Conservation (phyloP, 2,888 invertebrate genomes). For the Eupithecia subumbrata region DNA sequence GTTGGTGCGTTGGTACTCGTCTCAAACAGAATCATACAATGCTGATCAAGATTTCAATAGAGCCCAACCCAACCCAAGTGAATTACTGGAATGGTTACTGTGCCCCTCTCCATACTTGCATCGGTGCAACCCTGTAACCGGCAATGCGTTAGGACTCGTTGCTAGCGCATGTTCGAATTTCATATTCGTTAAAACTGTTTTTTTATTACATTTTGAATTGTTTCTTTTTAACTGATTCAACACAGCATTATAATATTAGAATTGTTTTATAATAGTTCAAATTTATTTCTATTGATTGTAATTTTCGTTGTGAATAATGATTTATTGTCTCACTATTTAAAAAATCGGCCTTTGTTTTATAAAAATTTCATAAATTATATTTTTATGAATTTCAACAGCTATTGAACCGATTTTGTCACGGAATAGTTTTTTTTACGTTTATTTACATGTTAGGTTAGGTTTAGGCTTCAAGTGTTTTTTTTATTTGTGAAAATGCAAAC, state of each 20-base stretch:
- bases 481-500: conserved; percentile 58
- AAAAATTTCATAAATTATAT: neutral
- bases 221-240: neutral
- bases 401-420: too few species aligned
- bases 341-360: neutral
- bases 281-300: too few species aligned
- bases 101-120: conserved; percentile 16
- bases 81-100: conserved; percentile 6
- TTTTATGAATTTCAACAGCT: neutral
- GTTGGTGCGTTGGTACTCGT: conserved; percentile 13
- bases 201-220: neutral
- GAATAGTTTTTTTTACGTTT: too few species aligned
- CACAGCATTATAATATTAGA: neutral
- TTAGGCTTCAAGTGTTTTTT: conserved; percentile 4
- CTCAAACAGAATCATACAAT: neutral
- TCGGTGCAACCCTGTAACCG: conserved; percentile 5
- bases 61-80: neutral
- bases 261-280: too few species aligned
- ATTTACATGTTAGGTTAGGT: neutral
- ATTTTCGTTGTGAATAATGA: too few species aligned
- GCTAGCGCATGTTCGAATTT: conserved; percentile 23
- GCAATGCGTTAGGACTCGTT: conserved; percentile 20
- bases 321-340: too few species aligned
- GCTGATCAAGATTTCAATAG: neutral
- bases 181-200: conserved; percentile 1